phyloP scores from a whole-genome alignment of 1,140 invertebrate genomes.

The Chlorops oryzae region DNA sequence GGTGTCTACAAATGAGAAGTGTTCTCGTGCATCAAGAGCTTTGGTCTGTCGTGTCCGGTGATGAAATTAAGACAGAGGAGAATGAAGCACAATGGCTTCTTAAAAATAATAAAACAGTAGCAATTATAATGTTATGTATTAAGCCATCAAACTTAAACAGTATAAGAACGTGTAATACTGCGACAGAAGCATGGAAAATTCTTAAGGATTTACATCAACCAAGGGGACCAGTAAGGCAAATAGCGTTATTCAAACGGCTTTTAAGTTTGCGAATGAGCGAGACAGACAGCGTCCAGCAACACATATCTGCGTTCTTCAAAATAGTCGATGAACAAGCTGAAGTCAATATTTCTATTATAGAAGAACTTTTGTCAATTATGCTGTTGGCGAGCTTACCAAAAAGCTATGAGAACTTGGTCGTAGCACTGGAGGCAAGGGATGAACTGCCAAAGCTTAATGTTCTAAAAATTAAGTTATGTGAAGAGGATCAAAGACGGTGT shows the following conservation, averaged over 20 bases:
- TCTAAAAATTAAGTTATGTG: constrained; percentile 11
- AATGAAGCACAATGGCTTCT: background rate
- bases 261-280: constrained; percentile 6
- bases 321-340: constrained; percentile 13
- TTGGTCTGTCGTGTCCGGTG: background rate
- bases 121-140: constrained; percentile 5
- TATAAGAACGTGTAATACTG: constrained; percentile 8
- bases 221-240: constrained; percentile 11
- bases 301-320: constrained; percentile 5
- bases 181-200: constrained; percentile 8
- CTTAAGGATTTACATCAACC: constrained; percentile 10
- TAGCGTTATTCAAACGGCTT: constrained; percentile 13
- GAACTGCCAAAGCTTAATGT: constrained; percentile 6
- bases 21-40: background rate
- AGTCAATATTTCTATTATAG: constrained; percentile 6
- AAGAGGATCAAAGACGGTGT: constrained; percentile 14
- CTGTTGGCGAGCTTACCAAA: constrained; percentile 5
- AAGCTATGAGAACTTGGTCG: constrained; percentile 14
- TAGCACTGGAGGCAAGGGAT: constrained; percentile 15
- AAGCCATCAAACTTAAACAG: constrained; percentile 6
- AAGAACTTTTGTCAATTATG: constrained; percentile 15
- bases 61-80: background rate
- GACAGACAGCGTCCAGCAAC: background rate
- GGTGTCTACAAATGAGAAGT: constrained; percentile 3
- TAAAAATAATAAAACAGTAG: constrained; percentile 2